phyloP scores from a whole-genome alignment of 2,888 invertebrate species.

The Tenodera sinensis region DNA sequence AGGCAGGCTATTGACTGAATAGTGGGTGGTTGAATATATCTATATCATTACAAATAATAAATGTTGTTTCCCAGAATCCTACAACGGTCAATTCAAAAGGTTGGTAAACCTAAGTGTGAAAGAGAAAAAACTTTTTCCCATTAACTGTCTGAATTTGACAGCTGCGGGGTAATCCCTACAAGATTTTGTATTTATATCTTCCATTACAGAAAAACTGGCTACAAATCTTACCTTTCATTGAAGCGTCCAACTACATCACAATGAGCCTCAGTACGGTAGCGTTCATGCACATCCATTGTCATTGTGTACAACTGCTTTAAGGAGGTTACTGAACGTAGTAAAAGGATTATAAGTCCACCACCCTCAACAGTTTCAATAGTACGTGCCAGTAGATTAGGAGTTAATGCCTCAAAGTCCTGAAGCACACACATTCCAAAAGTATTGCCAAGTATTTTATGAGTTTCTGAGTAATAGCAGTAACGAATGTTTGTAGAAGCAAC shows the following conservation, averaged over 20 bases:
- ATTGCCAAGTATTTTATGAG: constrained; percentile 95
- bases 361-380: constrained; percentile 98
- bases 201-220: neutral
- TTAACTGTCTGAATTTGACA: too few species aligned
- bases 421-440: constrained; percentile 85
- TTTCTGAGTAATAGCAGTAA: constrained; percentile 96
- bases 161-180: too few species aligned
- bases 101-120: too few species aligned
- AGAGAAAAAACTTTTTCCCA: too few species aligned
- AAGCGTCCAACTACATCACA: constrained; percentile 89
- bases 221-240: constrained; percentile 70
- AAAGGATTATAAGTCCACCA: constrained; percentile 85
- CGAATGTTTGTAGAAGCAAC: constrained; percentile 94
- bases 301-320: constrained; percentile 92
- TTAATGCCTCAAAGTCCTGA: constrained; percentile 94
- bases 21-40: too few species aligned
- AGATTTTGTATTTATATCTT: too few species aligned
- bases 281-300: constrained; percentile 97
- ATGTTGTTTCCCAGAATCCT: too few species aligned
- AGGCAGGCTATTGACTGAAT: too few species aligned
- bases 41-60: too few species aligned
- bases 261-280: constrained; percentile 93
- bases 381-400: constrained; percentile 92
- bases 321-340: constrained; percentile 81
- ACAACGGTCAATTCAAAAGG: too few species aligned